phyloP scores from a whole-genome alignment of 2,113 vertebrate genomes.

The Thymallus thymallus region DNA sequence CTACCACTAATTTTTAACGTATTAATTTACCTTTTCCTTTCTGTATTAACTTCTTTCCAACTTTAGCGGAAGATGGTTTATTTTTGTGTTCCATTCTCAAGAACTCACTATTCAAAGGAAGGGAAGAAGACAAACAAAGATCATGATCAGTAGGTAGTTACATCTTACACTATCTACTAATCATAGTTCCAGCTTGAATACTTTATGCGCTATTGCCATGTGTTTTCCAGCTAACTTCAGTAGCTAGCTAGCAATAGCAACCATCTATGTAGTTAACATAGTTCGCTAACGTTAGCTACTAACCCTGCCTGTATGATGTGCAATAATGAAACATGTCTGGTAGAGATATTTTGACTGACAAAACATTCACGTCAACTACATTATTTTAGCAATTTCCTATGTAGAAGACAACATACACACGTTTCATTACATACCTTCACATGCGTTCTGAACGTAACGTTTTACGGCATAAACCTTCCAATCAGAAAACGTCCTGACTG shows the following conservation, averaged over 20 bases:
- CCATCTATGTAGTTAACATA: too few relatives aligned
- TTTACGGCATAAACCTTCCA: conserved; percentile 32
- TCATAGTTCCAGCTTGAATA: too few relatives aligned
- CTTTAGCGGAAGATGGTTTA: conserved; percentile 52
- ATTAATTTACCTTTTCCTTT: conserved; percentile 68
- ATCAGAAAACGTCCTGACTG: not conserved
- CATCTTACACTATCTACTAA: too few relatives aligned
- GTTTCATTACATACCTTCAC: conserved; percentile 37
- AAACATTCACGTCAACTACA: not conserved
- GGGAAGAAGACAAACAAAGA: not conserved
- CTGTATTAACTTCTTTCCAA: conserved; percentile 57
- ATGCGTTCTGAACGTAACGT: conserved; percentile 28
- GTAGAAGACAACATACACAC: conserved; percentile 18
- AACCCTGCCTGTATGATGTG: not conserved
- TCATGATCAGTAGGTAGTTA: too few relatives aligned
- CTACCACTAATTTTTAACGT: too few relatives aligned
- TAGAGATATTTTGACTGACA: not conserved
- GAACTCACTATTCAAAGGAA: not conserved
- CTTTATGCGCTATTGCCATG: too few relatives aligned
- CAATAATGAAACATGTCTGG: not conserved
- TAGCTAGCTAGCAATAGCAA: too few relatives aligned
- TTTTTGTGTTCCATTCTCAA: conserved; percentile 69
- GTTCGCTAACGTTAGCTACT: too few relatives aligned
- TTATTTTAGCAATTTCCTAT: not conserved
- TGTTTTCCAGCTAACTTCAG: too few relatives aligned